phyloP scores from a whole-genome alignment of 2,113 vertebrate genomes.

The Thomomys bottae region DNA sequence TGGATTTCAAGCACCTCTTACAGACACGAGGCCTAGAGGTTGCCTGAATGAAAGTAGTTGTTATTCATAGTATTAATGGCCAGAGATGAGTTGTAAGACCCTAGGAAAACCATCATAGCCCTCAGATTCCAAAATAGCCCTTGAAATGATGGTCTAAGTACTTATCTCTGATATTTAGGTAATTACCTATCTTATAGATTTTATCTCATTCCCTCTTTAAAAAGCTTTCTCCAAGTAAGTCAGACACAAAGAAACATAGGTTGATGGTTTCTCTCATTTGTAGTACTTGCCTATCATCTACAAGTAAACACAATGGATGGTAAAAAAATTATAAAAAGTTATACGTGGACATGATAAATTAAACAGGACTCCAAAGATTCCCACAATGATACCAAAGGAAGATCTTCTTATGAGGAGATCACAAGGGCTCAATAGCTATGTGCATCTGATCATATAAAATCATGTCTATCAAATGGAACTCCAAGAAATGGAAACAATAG shows the following conservation, averaged over 20 bases:
- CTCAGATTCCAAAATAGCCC: not conserved
- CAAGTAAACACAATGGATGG: too few relatives aligned
- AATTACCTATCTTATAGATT: not conserved
- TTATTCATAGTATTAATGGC: constrained; percentile 35
- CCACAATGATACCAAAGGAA: too few relatives aligned
- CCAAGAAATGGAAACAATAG: too few relatives aligned
- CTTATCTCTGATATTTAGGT: not conserved
- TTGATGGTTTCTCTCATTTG: too few relatives aligned
- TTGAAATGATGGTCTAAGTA: not conserved
- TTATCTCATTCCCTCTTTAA: not conserved
- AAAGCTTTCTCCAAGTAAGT: not conserved
- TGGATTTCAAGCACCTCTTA: constrained; percentile 42
- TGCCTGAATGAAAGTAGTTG: constrained; percentile 33
- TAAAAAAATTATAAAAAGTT: too few relatives aligned
- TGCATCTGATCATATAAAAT: too few relatives aligned
- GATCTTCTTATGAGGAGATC: too few relatives aligned
- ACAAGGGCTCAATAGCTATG: too few relatives aligned
- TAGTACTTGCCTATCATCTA: too few relatives aligned
- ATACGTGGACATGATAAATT: not conserved
- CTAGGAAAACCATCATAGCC: not conserved
- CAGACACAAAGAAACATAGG: too few relatives aligned
- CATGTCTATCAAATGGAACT: too few relatives aligned
- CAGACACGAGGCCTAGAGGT: not conserved
- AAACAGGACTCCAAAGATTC: not conserved
- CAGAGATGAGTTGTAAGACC: not conserved